These are phyloP conservation scores for Caenorhabditis sinica DNA, from an alignment of 2,888 invertebrate species.

Conservation along the genomic window DNA sequence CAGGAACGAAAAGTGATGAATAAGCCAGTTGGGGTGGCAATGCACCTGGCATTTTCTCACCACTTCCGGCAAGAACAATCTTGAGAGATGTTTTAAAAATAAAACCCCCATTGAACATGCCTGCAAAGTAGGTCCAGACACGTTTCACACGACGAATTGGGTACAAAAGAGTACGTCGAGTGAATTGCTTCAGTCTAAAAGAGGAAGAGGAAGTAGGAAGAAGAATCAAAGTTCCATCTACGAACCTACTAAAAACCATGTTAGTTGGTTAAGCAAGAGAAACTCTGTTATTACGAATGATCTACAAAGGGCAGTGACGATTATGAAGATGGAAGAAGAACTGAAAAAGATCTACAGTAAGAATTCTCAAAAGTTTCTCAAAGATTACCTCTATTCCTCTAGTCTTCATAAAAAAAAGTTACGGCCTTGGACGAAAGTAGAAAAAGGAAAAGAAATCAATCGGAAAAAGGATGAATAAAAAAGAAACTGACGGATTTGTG, in stretches of 20 bases:
- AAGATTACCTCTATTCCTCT: slow-evolving; percentile 5
- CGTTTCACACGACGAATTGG: slow-evolving; percentile 27
- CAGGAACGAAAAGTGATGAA: slow-evolving; percentile 29
- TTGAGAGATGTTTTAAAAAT: slow-evolving; percentile 35
- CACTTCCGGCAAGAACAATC: slow-evolving; percentile 51
- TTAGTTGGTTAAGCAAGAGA: slow-evolving; percentile 19
- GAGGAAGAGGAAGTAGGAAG: neutral
- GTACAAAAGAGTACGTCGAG: slow-evolving; percentile 29
- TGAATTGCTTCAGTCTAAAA: slow-evolving; percentile 41
- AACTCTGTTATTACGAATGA: slow-evolving; percentile 37
- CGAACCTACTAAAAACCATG: slow-evolving; percentile 40
- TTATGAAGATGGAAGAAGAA: slow-evolving; percentile 3
- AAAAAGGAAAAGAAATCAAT: slow-evolving; percentile 10
- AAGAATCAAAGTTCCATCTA: neutral
- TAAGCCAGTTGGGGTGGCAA: slow-evolving; percentile 12
- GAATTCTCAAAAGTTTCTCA: neutral
- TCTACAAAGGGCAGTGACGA: slow-evolving; percentile 23
- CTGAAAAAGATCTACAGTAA: slow-evolving; percentile 4
- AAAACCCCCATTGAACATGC: slow-evolving; percentile 25
- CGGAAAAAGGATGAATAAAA: neutral
- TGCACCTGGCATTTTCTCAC: slow-evolving; percentile 28
- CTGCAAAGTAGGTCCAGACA: slow-evolving; percentile 18
- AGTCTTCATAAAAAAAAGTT: slow-evolving; percentile 18
- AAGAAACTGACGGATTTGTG: neutral
- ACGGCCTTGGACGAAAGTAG: neutral